phyloP scores from a whole-genome alignment of 2,113 vertebrate genomes.

The Nannobrachium achirus region DNA sequence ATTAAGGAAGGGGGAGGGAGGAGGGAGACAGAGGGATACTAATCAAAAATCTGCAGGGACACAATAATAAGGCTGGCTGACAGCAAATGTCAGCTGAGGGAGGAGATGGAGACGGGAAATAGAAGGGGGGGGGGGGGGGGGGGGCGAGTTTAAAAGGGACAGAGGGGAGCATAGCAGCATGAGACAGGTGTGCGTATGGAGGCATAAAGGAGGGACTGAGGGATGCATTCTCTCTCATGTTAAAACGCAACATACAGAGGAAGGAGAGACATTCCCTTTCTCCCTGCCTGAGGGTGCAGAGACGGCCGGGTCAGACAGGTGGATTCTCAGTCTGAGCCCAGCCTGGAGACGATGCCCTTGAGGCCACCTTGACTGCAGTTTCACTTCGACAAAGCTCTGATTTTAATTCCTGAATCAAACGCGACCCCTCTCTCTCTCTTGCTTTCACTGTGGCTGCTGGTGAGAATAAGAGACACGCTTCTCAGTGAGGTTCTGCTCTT shows the following conservation, averaged over 20 bases:
- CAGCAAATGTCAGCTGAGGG: slow-evolving; percentile 76
- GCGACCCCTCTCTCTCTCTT: slow-evolving; percentile 11
- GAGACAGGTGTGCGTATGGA: slow-evolving; percentile 49
- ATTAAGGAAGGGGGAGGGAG: no score
- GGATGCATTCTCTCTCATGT: slow-evolving; percentile 59
- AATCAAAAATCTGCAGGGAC: slow-evolving; percentile 77
- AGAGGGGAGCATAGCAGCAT: slow-evolving; percentile 16
- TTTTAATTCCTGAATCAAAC: slow-evolving; percentile 60
- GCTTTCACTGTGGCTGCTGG: slow-evolving; percentile 20
- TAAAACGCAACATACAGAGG: slow-evolving; percentile 49
- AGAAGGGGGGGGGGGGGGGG: slow-evolving; percentile 6
- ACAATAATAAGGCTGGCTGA: slow-evolving; percentile 77
- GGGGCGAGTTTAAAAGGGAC: slow-evolving; percentile 2
- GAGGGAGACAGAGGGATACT: slow-evolving; percentile 44
- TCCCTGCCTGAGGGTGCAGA: slow-evolving; percentile 59
- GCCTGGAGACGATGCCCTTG: slow-evolving; percentile 60
- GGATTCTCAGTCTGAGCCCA: slow-evolving; percentile 60
- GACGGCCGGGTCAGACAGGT: slow-evolving; percentile 55
- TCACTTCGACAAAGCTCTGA: slow-evolving; percentile 46
- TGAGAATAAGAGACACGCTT: slow-evolving; percentile 23
- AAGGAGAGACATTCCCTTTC: slow-evolving; percentile 57
- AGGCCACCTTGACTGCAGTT: slow-evolving; percentile 72
- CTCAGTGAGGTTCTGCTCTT: slow-evolving; percentile 24
- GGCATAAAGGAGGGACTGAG: slow-evolving; percentile 50
- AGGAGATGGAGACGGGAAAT: slow-evolving; percentile 56